Evolutionary conservation across 2,797 vertebrate genomes (phyloP), one percentile per base, ranked within the genome.

Genomic region (Syngnathus acus): DNA sequence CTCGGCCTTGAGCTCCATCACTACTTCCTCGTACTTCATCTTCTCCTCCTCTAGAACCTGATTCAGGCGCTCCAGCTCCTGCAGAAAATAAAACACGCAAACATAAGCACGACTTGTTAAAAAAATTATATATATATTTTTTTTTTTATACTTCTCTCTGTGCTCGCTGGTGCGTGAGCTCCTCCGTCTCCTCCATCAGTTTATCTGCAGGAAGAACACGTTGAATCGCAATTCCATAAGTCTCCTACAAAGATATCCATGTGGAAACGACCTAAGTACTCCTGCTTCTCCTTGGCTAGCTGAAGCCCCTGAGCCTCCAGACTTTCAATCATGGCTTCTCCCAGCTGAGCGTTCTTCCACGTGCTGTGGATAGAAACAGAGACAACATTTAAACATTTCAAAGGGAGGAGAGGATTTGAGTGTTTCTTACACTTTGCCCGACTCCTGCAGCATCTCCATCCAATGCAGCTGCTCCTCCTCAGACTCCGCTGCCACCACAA

Each of bases 271-370:
- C 96, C 95, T 83, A 99, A 89, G 72, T 99, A 99, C 66, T 95
- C 95, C 79, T 99, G 97, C 78, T 96, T 98, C 84, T 99, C 97
- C 78, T 98, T 99, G 67, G 97, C 94, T 77, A 99, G 87, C 89
- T 98, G 96, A 63, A 99, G 90, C 32, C 97, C 97, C 89, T 99
- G 96, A 55, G 95, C 94, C 87, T 97, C 96, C 84, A 99, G 90
- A 76, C 94, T 99, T 88, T 96, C 94, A 0, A 98, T 99, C 95
- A 99, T 99, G 72, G 97, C 96, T 88, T 97, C 96, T 40, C 97
- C 96, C 67, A 99, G 88, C 77, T 96, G 95, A 68, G 96, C 91
- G n/a, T 97, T 99, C 86, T 92, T 97, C 96, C 96, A 99, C 6
- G 97, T 98, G 65, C 97, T 99, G 70, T 14, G 7, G 32, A 16